These are phyloP conservation scores for Goniozus legneri DNA, from an alignment of 1,140 invertebrate genomes.

Conservation along the genomic window DNA sequence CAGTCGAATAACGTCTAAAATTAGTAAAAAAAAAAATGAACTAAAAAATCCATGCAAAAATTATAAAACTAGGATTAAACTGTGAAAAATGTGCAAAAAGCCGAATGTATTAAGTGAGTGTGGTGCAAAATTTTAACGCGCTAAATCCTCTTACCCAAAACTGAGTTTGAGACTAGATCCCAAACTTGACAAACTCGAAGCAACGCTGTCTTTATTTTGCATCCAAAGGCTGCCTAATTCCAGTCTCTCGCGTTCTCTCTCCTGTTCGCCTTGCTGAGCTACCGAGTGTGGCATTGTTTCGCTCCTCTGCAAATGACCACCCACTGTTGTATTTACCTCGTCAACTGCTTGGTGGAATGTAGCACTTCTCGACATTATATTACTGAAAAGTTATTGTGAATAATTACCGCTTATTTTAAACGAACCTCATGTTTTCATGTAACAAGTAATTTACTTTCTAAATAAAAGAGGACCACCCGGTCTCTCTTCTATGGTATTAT, in stretches of 20 bases:
- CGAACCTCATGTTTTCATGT: conserved; percentile 10
- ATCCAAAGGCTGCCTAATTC: conserved; percentile 50
- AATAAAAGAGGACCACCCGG: conserved; percentile 52
- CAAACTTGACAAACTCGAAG: conserved; percentile 71
- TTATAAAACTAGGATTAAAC: not conserved
- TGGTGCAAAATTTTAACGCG: not conserved
- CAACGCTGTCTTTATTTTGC: conserved; percentile 61
- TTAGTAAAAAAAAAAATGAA: conserved; percentile 25
- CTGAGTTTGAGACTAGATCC: conserved; percentile 78
- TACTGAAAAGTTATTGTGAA: conserved; percentile 30
- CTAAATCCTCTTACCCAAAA: conserved; percentile 67
- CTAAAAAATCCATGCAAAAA: conserved; percentile 11
- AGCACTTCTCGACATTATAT: conserved; percentile 44
- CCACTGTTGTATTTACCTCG: conserved; percentile 35
- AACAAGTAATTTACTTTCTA: conserved; percentile 34
- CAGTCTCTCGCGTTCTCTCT: conserved; percentile 46
- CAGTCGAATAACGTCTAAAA: conserved; percentile 46
- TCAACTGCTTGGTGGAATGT: conserved; percentile 49
- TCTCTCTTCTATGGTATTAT: conserved; percentile 43
- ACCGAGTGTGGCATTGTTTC: conserved; percentile 71
- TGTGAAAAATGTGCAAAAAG: too few relatives aligned
- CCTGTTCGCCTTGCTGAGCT: conserved; percentile 47
- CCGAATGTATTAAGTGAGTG: too few relatives aligned
- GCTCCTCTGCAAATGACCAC: conserved; percentile 65
- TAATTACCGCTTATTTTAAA: conserved; percentile 5